Evolutionary conservation across 2,113 vertebrate genomes (phyloP), one percentile per base, ranked within the genome.

Genomic region (Zootoca vivipara): DNA sequence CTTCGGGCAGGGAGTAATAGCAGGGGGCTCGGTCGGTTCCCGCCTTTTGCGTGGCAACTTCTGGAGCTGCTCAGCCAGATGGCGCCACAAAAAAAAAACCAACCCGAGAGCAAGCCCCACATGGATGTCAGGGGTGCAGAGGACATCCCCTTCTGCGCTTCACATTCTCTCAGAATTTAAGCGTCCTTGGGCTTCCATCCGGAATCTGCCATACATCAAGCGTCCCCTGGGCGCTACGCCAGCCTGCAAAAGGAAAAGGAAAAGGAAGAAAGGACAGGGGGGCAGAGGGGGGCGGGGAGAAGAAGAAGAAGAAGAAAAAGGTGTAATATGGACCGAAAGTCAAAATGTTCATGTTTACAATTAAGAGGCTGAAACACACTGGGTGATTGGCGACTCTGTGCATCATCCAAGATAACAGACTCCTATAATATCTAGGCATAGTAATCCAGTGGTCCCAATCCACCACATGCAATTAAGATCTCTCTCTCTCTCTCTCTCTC

Each of bases 91-190:
- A 72, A 85, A 52, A 62, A 62, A 9, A 96, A 95, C 95, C 96
- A 97, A 96, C 95, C 95, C 94, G 95, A 95, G 92, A 95, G 94
- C 93, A 90, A 94, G 95, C 95, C 95, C 95, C 96, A 95, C 96
- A 93, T 46, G 0, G 95, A 94, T 2, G 78, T 91, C 65, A 64
- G 93, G 94, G 91, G 3, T 93, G 95, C 78, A 38, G 93, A 85
- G 1, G 86, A 80, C 7, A 70, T 96, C 94, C 83, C 78, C 94
- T 95, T 95, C 88, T 92, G 95, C 95, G 91, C 94, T 97, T 97
- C 97, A 97, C 88, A 96, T 97, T 96, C 97, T 96, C 89, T 97
- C 97, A 97, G 97, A 97, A 97, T 92, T 97, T 97, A 97, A 97
- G 97, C 96, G 96, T 95, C 96, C 97, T 96, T 87, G 97, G 96